Evolutionary conservation across 2,113 vertebrate species (phyloP).

Genomic region (Athene cunicularia): DNA sequence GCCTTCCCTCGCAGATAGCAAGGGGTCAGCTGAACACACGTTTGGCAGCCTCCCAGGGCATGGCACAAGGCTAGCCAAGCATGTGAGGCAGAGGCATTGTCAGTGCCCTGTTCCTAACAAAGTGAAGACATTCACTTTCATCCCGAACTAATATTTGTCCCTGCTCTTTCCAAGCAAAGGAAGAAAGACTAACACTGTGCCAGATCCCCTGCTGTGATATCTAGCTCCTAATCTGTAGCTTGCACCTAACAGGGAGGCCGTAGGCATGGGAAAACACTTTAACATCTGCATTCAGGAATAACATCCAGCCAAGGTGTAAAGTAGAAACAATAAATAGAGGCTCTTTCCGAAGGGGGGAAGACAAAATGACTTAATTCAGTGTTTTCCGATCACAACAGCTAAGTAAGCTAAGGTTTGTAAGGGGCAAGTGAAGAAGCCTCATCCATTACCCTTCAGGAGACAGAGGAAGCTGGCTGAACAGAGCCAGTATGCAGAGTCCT

Average conservation of each 20-base stretch:
- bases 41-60: conserved; percentile 59
- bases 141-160: conserved; percentile 42
- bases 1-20: conserved; percentile 29
- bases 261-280: background rate
- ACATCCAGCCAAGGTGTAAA: background rate
- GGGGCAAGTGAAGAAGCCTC: background rate
- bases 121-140: conserved; percentile 49
- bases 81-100: conserved; percentile 31
- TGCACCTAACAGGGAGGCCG: background rate
- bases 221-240: background rate
- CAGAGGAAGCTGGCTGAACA: background rate
- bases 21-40: conserved; percentile 32
- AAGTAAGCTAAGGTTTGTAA: background rate
- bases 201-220: background rate
- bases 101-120: background rate
- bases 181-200: background rate
- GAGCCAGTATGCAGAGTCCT: background rate
- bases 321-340: background rate
- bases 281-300: background rate
- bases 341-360: background rate
- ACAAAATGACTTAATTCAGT: background rate
- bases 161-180: conserved; percentile 41
- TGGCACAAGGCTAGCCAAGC: conserved; percentile 31
- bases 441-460: background rate
- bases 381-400: background rate